Evolutionary conservation across 2,113 vertebrate genomes (phyloP), one percentile per base, ranked within the genome.

Genomic region (Alaudala cheleensis): DNA sequence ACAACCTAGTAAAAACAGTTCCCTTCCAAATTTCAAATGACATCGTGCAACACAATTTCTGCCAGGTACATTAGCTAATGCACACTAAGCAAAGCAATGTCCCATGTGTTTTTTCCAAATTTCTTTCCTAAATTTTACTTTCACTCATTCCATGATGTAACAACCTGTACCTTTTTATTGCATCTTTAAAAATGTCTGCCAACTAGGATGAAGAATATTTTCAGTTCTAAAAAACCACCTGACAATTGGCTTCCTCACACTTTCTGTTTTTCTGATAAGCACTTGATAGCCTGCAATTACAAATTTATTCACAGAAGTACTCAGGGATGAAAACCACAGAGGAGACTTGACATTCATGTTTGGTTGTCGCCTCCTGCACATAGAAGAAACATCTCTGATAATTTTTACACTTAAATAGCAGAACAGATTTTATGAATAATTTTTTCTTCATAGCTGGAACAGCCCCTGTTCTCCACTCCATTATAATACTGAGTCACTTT

Each of bases 361-460:
- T 67, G 57, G 11, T 42, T 4, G 0, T 64, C 13, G 0, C 13
- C 28, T 62, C 18, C 34, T 4, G 8, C 16, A 28, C 40, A 37
- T 70, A 91, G 47, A 23, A 65, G 51, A 71, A 93, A 82, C 12
- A 33, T 45, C 57, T 61, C 79, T 80, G 61, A 85, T 65, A 31
- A 90, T 86, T 92, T 92, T 94, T 72, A 86, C 73, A 60, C 56
- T 34, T 66, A 66, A 45, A 44, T 2, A 95, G 74, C 50, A 74
- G 70, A 93, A 94, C 74, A 96, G 87, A 86, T 80, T 90, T 91
- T 81, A 78, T 81, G 62, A 94, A 94, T 94, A 16, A 47, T 39
- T 96, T 96, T 92, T 95, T 67, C 60, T 92, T 95, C 37, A 69
- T 71, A 25, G 56, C 31, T 89, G 58, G 70, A 96, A 94, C 28